phyloP scores from a whole-genome alignment of 2,113 vertebrate genomes.

The Platycercus adscitus region DNA sequence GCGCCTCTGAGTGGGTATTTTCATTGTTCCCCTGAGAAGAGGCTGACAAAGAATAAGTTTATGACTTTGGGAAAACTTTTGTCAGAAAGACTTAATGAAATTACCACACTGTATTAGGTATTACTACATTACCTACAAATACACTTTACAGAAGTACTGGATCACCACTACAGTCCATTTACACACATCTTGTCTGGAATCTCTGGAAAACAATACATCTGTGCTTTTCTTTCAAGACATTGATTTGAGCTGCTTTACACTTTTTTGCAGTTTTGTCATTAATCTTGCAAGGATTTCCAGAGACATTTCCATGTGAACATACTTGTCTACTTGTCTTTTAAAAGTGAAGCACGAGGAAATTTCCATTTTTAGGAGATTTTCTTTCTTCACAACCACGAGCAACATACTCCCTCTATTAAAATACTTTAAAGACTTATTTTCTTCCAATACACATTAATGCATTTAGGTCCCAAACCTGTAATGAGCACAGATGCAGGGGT shows the following conservation, averaged over 20 bases:
- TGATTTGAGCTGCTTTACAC: background rate
- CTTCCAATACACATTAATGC: background rate
- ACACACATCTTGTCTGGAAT: background rate
- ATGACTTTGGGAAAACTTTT: background rate
- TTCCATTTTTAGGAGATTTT: background rate
- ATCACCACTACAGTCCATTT: background rate
- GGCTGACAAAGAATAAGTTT: background rate
- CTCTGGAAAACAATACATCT: background rate
- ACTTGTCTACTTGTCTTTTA: background rate
- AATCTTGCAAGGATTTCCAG: constrained; percentile 7
- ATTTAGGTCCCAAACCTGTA: constrained; percentile 65
- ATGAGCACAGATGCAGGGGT: constrained; percentile 63
- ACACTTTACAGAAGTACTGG: background rate
- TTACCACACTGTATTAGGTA: background rate
- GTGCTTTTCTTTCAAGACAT: background rate
- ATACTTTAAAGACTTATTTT: constrained; percentile 15
- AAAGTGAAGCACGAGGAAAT: background rate
- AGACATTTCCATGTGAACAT: background rate
- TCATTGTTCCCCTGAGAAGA: background rate
- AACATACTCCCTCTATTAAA: background rate
- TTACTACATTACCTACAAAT: background rate
- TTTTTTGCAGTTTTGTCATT: background rate
- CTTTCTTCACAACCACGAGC: background rate
- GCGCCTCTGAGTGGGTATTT: background rate
- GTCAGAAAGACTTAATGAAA: background rate